Base-by-base conservation (phyloP, 2,888 invertebrate genomes). In the Philereme vetulata region DNA sequence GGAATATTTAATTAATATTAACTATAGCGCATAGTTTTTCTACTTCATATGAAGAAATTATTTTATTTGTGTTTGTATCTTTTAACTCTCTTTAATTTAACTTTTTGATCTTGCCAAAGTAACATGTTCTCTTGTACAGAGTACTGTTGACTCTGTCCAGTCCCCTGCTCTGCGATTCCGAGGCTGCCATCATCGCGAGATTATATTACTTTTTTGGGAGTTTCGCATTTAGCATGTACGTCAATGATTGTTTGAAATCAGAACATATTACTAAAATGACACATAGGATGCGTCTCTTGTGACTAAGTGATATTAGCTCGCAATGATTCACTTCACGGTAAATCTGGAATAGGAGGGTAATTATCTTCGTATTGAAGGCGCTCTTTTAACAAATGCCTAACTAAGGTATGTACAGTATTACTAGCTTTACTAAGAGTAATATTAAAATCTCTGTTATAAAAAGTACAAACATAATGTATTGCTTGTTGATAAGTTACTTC, bases 401-500 rank as follows among this genome's bases (percentile, higher is more conserved):
- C 73, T 77, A 78, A 84, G 84, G 86, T 85, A 84, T 91, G 91
- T 91, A 91, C 91, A 91, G 91, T 91, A 91, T 91, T 90, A 91
- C 82, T 91, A 91, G 91, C 87, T 87, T 90, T 90, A 90, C 85
- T 89, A 88, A 88, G 89, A 81, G 81, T 75, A 81, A 81, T 75
- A 71, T 74, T 74, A 75, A 76, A 73, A 72, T 70, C 62, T 71
- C 68, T 74, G 67, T 69, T 77, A 72, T 73, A 76, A 82, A 73
- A 75, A 72, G 79, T 76, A 77, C 73, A 77, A 67, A 62, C 51
- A 51, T 49, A 21, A 21, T 21, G 21, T 21, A 21, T 21, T 21
- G 21, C 2, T 21, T 21, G 2, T 21, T 21, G 21, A 21, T 21
- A 21, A 21, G 21, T 21, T 21, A 21, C 21, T 21, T 21, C 21